These are phyloP conservation scores for Dynastes hyllus DNA, from an alignment of 2,888 invertebrate species.

Conservation along the genomic window DNA sequence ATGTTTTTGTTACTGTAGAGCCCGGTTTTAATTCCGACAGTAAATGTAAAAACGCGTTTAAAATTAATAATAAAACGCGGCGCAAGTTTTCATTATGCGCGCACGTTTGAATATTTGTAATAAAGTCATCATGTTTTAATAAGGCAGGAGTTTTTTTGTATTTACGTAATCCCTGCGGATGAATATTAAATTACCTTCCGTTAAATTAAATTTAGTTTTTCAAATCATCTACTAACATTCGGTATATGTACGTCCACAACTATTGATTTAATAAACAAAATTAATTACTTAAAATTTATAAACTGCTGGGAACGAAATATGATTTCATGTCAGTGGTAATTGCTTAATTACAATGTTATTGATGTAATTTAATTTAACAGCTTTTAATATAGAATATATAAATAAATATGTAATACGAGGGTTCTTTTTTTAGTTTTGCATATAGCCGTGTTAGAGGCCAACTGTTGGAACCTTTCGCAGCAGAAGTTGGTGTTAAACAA, in stretches of 20 bases:
- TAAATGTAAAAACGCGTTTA: constrained; percentile 36
- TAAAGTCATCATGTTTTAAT: constrained; percentile 37
- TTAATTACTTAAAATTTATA: constrained; percentile 4
- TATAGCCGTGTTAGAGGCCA: too few species aligned
- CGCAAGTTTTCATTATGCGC: neutral
- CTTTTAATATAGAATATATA: too few species aligned
- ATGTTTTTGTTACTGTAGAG: constrained; percentile 30
- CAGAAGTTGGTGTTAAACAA: too few species aligned
- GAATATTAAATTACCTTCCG: constrained; percentile 26
- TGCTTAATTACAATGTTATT: too few species aligned
- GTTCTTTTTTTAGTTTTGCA: too few species aligned
- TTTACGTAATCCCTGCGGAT: neutral
- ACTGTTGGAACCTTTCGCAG: too few species aligned
- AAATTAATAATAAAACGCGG: constrained; percentile 39
- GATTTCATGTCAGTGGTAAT: too few species aligned
- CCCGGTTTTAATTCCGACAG: constrained; percentile 29
- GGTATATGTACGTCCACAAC: neutral
- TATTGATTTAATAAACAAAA: neutral
- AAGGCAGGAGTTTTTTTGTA: constrained; percentile 27
- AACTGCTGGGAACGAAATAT: too few species aligned
- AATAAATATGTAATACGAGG: too few species aligned
- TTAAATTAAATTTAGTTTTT: constrained; percentile 40
- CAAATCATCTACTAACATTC: neutral
- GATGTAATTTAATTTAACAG: too few species aligned
- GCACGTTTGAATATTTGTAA: constrained; percentile 37